Conservation (phyloP, 2,113 vertebrate species). For the Nettapus auritus region DNA sequence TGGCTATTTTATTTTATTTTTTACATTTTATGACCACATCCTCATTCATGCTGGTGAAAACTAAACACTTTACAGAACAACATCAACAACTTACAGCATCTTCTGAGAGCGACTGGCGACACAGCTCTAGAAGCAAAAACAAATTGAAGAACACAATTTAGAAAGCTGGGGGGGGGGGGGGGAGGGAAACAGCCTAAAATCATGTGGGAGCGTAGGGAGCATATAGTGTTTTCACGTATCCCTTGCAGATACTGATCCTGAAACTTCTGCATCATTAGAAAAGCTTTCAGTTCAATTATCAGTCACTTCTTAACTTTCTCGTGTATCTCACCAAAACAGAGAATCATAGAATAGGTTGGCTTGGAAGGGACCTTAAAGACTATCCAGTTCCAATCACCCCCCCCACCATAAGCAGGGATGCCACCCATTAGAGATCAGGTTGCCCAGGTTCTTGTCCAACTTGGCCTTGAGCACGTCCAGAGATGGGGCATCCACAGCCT, state of each 20-base stretch:
- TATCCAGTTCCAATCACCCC: too few species aligned
- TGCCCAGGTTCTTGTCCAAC: too few species aligned
- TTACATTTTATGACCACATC: neutral
- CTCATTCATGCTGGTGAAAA: neutral
- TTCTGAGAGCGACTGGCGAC: slow-evolving; percentile 89
- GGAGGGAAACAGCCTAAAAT: neutral
- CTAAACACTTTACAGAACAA: neutral
- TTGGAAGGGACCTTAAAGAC: too few species aligned
- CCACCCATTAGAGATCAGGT: too few species aligned
- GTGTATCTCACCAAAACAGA: neutral
- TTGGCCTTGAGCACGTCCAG: too few species aligned
- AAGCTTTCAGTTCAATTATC: neutral
- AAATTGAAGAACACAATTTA: neutral
- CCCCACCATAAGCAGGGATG: too few species aligned
- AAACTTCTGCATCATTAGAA: neutral
- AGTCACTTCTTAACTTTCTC: neutral
- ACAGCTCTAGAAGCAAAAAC: slow-evolving; percentile 83
- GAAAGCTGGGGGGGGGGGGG: neutral
- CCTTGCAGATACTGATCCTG: neutral
- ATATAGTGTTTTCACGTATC: neutral
- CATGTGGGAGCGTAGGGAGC: fast-evolving
- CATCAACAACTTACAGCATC: slow-evolving; percentile 87
- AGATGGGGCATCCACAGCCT: too few species aligned
- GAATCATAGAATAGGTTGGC: too few species aligned
- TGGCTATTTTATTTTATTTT: neutral